These are phyloP conservation scores for Aythya baeri DNA, from an alignment of 2,113 vertebrate genomes.

Conservation along the genomic window DNA sequence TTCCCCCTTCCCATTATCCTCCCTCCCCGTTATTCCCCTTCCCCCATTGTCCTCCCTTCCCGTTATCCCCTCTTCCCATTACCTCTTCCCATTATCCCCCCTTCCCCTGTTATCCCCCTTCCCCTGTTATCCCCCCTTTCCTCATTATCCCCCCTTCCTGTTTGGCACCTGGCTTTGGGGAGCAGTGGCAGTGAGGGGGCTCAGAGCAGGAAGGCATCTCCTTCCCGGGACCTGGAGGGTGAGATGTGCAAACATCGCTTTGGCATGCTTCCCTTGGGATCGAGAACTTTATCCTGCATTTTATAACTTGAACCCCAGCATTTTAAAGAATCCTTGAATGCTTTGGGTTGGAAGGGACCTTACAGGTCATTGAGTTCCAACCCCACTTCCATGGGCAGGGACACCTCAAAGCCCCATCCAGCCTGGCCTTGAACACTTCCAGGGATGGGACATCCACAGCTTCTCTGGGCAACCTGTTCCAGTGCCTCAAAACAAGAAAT, in stretches of 20 bases:
- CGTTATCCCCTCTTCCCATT: neutral
- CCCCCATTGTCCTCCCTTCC: no score
- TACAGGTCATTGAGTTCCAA: neutral
- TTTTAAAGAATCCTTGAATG: neutral
- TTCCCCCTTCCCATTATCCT: neutral
- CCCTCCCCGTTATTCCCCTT: neutral
- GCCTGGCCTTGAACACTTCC: neutral
- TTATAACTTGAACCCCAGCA: neutral
- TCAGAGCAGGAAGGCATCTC: accelerated
- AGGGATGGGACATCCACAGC: neutral
- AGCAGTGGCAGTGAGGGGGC: neutral
- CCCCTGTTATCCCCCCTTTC: neutral
- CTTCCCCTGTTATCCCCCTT: neutral
- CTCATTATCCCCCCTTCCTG: neutral
- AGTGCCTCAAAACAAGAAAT: neutral
- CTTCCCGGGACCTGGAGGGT: neutral
- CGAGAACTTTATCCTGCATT: neutral
- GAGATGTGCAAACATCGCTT: no score
- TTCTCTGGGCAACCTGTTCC: neutral
- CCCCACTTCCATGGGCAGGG: neutral
- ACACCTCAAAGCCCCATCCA: neutral
- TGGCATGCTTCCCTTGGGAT: neutral
- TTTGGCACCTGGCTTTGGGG: neutral
- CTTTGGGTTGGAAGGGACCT: neutral
- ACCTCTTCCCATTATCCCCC: neutral